Conservation (phyloP, 2,888 invertebrate species). For the Spodoptera picta region DNA sequence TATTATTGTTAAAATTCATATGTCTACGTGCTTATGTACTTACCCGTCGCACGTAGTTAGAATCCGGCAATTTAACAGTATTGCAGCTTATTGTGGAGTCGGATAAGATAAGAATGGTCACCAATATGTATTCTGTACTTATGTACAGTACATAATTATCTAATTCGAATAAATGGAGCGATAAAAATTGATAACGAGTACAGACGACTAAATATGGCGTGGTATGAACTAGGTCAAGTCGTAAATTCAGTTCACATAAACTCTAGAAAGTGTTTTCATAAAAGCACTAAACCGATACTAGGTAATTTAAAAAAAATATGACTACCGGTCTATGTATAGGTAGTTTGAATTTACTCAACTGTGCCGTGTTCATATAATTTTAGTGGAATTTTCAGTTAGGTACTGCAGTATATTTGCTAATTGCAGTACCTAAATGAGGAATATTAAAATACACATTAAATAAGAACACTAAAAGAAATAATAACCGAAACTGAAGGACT, state of each 20-base stretch:
- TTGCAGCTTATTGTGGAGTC: slow-evolving; percentile 26
- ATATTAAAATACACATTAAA: no score
- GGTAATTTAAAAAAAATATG: no score
- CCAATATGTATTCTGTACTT: slow-evolving; percentile 2
- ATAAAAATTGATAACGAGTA: slow-evolving; percentile 33
- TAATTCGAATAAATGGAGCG: slow-evolving; percentile 32
- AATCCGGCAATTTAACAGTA: slow-evolving; percentile 22
- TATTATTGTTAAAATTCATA: slow-evolving; percentile 1
- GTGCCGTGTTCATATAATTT: no score
- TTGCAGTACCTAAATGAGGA: no score
- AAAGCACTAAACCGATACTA: slow-evolving; percentile 2
- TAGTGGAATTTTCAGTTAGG: no score
- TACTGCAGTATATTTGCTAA: no score
- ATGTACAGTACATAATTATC: slow-evolving; percentile 34
- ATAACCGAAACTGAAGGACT: no score
- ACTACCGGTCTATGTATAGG: no score
- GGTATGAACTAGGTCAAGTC: slow-evolving; percentile 29
- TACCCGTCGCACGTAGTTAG: neutral
- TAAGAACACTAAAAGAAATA: no score
- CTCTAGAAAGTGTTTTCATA: slow-evolving; percentile 14
- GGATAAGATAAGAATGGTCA: slow-evolving; percentile 50
- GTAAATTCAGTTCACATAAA: slow-evolving; percentile 10
- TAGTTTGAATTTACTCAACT: no score
- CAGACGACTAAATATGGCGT: slow-evolving; percentile 10
- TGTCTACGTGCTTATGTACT: slow-evolving; percentile 1